These are phyloP conservation scores for Drosophila sordidula DNA, from an alignment of 2,888 invertebrate genomes.

Conservation along the genomic window DNA sequence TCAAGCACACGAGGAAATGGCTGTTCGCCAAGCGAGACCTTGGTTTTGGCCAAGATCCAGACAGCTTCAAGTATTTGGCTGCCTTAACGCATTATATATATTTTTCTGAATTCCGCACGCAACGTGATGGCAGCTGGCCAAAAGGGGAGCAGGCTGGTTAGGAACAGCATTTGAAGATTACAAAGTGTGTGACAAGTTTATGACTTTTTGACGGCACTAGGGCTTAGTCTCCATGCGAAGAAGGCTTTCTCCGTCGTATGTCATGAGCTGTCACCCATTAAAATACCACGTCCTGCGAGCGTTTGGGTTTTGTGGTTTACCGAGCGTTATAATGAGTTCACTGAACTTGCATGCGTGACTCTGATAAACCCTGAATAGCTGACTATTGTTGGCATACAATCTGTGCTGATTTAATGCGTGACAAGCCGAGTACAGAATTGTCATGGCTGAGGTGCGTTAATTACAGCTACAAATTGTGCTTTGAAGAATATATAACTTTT, in stretches of 20 bases:
- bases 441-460: slow-evolving; percentile 12
- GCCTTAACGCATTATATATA: slow-evolving; percentile 42
- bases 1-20: slow-evolving; percentile 2
- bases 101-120: slow-evolving; percentile 42
- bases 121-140: slow-evolving; percentile 62
- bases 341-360: slow-evolving; percentile 62
- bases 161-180: slow-evolving; percentile 56
- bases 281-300: slow-evolving; percentile 36
- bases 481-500: neutral
- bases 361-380: slow-evolving; percentile 38
- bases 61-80: slow-evolving; percentile 28
- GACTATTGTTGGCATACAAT: neutral
- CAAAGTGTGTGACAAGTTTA: slow-evolving; percentile 77
- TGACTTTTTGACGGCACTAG: slow-evolving; percentile 69
- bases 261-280: slow-evolving; percentile 60
- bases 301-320: slow-evolving; percentile 46
- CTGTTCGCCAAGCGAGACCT: slow-evolving; percentile 7
- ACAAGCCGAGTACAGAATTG: slow-evolving; percentile 6
- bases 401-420: slow-evolving; percentile 13
- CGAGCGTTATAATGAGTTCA: slow-evolving; percentile 63
- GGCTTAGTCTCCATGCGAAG: slow-evolving; percentile 31
- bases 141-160: slow-evolving; percentile 4
- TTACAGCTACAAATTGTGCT: slow-evolving; percentile 1
- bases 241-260: slow-evolving; percentile 26
- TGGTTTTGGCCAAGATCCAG: slow-evolving; percentile 19